Conservation (phyloP, 35 echinoderm and acorn worm species). For the Anneissia japonica region DNA sequence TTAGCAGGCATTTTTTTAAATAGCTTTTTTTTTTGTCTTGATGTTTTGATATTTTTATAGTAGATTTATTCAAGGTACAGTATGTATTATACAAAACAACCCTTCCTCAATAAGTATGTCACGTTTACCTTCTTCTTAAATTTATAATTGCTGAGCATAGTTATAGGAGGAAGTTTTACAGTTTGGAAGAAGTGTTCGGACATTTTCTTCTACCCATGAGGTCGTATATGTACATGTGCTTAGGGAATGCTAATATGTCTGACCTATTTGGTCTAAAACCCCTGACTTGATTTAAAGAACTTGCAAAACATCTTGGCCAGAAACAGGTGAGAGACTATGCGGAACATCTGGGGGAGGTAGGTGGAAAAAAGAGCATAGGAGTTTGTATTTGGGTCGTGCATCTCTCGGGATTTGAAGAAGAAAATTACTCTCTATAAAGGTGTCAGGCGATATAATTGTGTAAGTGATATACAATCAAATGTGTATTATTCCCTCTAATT, state of each 20-base stretch:
- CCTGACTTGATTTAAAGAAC: background rate
- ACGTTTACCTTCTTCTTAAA: background rate
- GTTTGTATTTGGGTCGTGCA: background rate
- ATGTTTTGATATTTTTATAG: no score
- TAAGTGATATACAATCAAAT: background rate
- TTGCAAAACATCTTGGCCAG: background rate
- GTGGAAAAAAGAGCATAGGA: background rate
- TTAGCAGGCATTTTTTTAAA: background rate
- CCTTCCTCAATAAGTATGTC: background rate
- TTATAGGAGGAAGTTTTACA: background rate
- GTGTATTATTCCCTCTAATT: background rate
- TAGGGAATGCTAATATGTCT: background rate
- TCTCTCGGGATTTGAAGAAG: background rate
- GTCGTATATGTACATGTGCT: background rate
- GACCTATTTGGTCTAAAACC: background rate
- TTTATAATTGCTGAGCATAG: background rate
- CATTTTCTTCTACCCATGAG: background rate
- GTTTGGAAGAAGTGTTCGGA: background rate
- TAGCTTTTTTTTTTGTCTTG: no score
- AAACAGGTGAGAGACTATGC: background rate
- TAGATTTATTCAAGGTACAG: background rate
- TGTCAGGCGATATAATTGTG: background rate
- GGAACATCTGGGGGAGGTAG: background rate
- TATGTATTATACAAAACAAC: no score
- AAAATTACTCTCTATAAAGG: background rate